Evolutionary conservation across 2,888 invertebrate genomes (phyloP), one percentile per base, ranked within the genome.

Genomic region (Andrena chrysosceles): DNA sequence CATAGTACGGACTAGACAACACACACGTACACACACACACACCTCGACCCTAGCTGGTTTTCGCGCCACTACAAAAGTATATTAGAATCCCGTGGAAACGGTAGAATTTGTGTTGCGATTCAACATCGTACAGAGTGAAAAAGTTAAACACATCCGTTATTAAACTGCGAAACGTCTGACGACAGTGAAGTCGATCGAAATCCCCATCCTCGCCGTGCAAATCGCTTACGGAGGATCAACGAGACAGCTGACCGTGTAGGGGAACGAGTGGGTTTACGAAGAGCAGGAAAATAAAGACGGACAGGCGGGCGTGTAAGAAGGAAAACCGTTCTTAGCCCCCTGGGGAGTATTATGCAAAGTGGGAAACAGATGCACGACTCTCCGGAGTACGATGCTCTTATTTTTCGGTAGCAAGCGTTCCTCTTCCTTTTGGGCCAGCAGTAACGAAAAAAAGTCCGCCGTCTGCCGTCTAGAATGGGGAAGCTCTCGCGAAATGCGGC

Each of bases 311-410:
- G 63, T 64, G 82, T 66, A 82, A 76, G 71, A 54, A 72, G 79
- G 68, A 78, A 77, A 85, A 81, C 63, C 75, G 81, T 82, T 66
- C 71, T 54, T 67, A 77, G 59, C 81, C 77, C 76, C 75, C 75
- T 23, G 49, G 89, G 86, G 88, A 90, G 86, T 90, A 90, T 90
- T 90, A 90, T 90, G 90, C 90, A 90, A 90, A 90, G 89, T 88
- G 88, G 88, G 89, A 90, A 90, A 90, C 90, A 90, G 90, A 90
- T 90, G 90, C 90, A 90, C 87, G 88, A 72, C 83, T 81, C 88
- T 83, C 88, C 52, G 23, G 87, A 80, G 87, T 74, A 48, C 71
- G 86, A 77, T 83, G 81, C 81, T 87, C 83, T 81, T 87, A 88
- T 88, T 88, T 88, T 80, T 82, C 78, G 85, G 62, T 64, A 67